A percentile compares a stretch with the other conserved stretches of the same genome.
Conservation (phyloP, 37 sponge, comb jelly and placozoan genomes). For the Hormiphora californensis region DNA sequence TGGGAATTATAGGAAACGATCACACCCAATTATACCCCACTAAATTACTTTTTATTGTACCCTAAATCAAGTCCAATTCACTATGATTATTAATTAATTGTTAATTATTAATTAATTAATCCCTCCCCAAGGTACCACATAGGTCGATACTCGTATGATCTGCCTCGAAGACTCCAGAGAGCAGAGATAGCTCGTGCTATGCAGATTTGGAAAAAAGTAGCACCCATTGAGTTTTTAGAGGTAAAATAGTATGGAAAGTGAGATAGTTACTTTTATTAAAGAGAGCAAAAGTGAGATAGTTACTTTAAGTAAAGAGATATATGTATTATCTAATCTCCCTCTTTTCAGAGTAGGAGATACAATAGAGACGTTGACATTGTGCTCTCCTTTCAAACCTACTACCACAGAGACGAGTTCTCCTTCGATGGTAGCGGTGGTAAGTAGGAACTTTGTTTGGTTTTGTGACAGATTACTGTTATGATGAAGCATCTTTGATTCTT, state of each 20-base stretch:
- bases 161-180: not conserved
- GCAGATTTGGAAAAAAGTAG: not conserved
- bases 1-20: too few relatives aligned
- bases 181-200: not conserved
- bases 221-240: slow-evolving; percentile 14
- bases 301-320: not conserved
- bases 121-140: not conserved
- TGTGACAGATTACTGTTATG: too few relatives aligned
- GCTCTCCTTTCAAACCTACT: slow-evolving; percentile 1
- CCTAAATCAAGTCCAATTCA: not conserved
- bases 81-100: not conserved
- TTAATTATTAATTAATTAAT: not conserved
- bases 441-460: too few relatives aligned
- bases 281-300: not conserved
- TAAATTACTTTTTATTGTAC: not conserved
- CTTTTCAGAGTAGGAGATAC: not conserved
- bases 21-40: too few relatives aligned
- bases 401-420: slow-evolving; percentile 46
- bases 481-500: too few relatives aligned
- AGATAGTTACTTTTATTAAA: not conserved
- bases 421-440: slow-evolving; percentile 19
- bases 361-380: not conserved
- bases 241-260: not conserved
- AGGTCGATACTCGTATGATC: not conserved
- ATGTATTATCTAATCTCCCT: not conserved